phyloP scores from a whole-genome alignment of 2,113 vertebrate species.

The Zosterops lateralis region DNA sequence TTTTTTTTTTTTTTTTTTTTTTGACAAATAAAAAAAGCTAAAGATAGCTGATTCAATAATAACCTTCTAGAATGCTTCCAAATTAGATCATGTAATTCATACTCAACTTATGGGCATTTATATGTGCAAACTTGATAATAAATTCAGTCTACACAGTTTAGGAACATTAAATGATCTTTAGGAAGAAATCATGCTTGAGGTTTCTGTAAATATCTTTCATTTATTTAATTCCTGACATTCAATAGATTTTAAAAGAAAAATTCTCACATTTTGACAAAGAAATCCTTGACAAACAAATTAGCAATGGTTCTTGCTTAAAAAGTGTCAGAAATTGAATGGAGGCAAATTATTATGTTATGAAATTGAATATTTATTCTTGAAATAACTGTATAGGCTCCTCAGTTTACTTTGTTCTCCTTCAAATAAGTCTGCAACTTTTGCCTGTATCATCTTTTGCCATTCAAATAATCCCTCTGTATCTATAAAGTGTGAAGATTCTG shows the following conservation, averaged over 20 bases:
- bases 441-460: not conserved
- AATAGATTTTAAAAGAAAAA: slow-evolving; percentile 21
- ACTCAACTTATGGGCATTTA: slow-evolving; percentile 17
- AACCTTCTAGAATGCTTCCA: slow-evolving; percentile 23
- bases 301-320: not conserved
- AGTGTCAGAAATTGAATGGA: not conserved
- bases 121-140: slow-evolving; percentile 60
- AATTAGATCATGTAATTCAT: slow-evolving; percentile 56
- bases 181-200: not conserved
- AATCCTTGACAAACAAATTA: not conserved
- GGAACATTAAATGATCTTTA: slow-evolving; percentile 27
- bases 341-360: not conserved
- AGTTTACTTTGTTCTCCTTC: not conserved
- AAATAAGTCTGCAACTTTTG: not conserved
- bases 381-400: not conserved
- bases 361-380: not conserved
- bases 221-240: not conserved
- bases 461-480: not conserved
- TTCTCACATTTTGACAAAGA: not conserved
- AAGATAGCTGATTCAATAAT: slow-evolving; percentile 48
- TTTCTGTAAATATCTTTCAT: not conserved
- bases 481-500: not conserved
- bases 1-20: not conserved
- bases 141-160: slow-evolving; percentile 51
- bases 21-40: slow-evolving; percentile 13